These are phyloP conservation scores for Halcyon smyrnensis DNA, from an alignment of 2,797 vertebrate species.

Conservation along the genomic window DNA sequence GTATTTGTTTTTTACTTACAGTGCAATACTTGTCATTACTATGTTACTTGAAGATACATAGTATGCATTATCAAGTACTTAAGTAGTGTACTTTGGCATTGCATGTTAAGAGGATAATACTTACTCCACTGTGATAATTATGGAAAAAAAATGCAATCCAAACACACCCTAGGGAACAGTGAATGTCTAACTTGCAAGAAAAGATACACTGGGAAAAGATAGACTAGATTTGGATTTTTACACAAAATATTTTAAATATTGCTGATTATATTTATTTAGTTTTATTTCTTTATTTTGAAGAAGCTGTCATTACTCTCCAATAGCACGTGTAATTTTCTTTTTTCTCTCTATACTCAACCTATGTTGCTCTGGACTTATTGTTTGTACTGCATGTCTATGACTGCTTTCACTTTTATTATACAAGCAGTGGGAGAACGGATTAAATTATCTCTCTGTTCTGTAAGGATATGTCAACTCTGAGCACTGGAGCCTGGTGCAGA, in stretches of 20 bases:
- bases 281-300: constrained; percentile 13
- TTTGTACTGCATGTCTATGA: neutral
- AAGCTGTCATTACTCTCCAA: neutral
- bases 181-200: neutral
- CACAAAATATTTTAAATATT: neutral
- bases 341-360: neutral
- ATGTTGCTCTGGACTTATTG: neutral
- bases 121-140: neutral
- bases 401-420: neutral
- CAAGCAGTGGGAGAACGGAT: neutral
- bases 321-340: neutral
- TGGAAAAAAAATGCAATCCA: no score
- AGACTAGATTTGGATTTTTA: neutral
- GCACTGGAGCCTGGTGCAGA: neutral
- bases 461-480: neutral
- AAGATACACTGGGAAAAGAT: neutral
- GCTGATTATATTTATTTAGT: neutral
- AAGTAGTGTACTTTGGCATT: neutral
- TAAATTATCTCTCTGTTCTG: neutral
- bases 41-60: neutral
- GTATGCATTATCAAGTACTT: neutral
- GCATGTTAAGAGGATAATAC: neutral
- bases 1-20: neutral
- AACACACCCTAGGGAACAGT: neutral
- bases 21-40: neutral